Percentiles rank a stretch among this genome's conserved stretches.
phyloP scores from a whole-genome alignment of 2,888 invertebrate species.

The Agrilus cyanescens region DNA sequence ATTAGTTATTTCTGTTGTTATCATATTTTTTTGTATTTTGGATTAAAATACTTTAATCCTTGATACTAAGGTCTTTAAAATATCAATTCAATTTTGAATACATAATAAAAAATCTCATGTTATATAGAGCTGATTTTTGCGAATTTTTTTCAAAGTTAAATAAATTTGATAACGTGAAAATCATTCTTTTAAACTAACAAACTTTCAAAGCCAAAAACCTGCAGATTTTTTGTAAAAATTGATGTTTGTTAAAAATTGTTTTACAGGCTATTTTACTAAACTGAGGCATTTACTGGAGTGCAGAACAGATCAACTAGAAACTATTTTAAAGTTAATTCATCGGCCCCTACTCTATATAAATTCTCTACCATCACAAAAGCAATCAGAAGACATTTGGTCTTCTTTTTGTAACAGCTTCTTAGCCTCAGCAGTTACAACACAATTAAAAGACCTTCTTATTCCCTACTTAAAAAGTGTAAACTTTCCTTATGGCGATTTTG shows the following conservation, averaged over 20 bases:
- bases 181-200: no score
- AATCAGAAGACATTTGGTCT: conserved; percentile 25
- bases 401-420: conserved; percentile 57
- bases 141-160: no score
- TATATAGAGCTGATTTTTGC: no score
- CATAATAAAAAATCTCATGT: no score
- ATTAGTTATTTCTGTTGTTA: no score
- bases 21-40: no score
- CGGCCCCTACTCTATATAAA: conserved; percentile 52
- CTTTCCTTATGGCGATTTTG: conserved; percentile 40
- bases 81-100: no score
- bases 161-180: no score
- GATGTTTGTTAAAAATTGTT: conserved; percentile 2
- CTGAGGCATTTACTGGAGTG: conserved; percentile 56
- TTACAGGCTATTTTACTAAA: conserved; percentile 60
- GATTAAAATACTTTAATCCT: no score
- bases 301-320: conserved; percentile 53
- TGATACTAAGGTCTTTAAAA: no score
- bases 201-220: no score
- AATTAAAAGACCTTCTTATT: conserved; percentile 56
- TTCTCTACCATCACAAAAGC: conserved; percentile 3
- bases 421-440: conserved; percentile 51
- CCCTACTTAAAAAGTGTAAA: conserved; percentile 48
- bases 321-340: conserved; percentile 62
- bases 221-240: no score